Conservation (phyloP, 1,140 invertebrate genomes). For the Calycopis cecrops region DNA sequence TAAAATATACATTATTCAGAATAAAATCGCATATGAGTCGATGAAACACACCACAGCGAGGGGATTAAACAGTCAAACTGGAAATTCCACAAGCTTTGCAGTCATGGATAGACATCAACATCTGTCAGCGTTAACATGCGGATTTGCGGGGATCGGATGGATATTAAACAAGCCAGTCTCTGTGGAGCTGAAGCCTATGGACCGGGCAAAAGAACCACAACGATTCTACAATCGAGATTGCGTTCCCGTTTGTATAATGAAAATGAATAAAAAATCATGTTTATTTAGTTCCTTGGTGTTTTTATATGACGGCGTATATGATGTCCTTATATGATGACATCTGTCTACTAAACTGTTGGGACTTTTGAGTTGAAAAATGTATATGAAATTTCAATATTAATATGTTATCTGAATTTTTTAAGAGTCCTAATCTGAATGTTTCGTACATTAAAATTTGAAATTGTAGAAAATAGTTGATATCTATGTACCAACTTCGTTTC, state of each 20-base stretch:
- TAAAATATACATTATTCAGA: background rate
- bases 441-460: too few species aligned
- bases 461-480: too few species aligned
- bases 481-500: too few species aligned
- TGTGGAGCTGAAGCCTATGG: conserved; percentile 23
- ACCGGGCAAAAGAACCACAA: conserved; percentile 25
- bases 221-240: conserved; percentile 29
- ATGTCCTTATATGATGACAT: too few species aligned
- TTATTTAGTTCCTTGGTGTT: conserved; percentile 26
- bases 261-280: conserved; percentile 10
- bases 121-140: conserved; percentile 55
- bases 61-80: conserved; percentile 53
- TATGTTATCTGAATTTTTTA: too few species aligned
- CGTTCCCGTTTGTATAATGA: conserved; percentile 23
- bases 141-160: conserved; percentile 49
- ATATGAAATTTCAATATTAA: too few species aligned
- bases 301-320: background rate
- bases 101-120: conserved; percentile 37
- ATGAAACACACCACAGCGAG: conserved; percentile 32
- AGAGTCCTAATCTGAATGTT: too few species aligned
- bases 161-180: conserved; percentile 50
- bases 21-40: conserved; percentile 30
- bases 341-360: too few species aligned
- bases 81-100: conserved; percentile 43
- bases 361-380: too few species aligned